These are phyloP conservation scores for Priocnemis perturbator DNA, from an alignment of 2,888 invertebrate genomes.

Conservation along the genomic window DNA sequence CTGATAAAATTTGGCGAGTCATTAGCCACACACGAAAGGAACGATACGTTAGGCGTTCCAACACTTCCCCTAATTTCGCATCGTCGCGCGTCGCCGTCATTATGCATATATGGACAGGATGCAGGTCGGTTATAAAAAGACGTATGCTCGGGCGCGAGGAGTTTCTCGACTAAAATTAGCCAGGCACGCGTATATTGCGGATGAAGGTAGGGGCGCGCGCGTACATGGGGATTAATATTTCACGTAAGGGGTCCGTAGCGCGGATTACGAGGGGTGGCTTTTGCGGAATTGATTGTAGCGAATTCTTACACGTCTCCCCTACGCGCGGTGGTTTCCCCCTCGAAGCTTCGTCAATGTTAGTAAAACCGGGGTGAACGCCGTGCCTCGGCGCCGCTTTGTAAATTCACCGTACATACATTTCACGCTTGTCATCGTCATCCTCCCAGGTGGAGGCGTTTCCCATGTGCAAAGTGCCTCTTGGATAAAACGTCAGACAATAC, in stretches of 20 bases:
- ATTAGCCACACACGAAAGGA: slow-evolving; percentile 13
- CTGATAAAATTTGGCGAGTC: too few relatives aligned
- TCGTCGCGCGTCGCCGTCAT: slow-evolving; percentile 27
- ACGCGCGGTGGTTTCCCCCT: slow-evolving; percentile 23
- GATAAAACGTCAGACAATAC: too few relatives aligned
- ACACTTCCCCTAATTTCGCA: slow-evolving; percentile 24
- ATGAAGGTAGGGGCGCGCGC: slow-evolving; percentile 28
- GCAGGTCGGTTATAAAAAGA: slow-evolving; percentile 43
- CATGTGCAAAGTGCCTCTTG: slow-evolving; percentile 31
- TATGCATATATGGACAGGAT: slow-evolving; percentile 32
- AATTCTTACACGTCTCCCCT: slow-evolving; percentile 54
- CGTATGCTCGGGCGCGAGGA: slow-evolving; percentile 15
- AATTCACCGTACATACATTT: slow-evolving; percentile 13
- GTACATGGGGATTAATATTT: slow-evolving; percentile 48
- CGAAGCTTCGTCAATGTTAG: slow-evolving; percentile 38
- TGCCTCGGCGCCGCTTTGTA: slow-evolving; percentile 10
- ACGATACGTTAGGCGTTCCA: slow-evolving; percentile 17
- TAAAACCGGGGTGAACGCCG: slow-evolving; percentile 45
- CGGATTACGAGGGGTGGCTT: slow-evolving; percentile 50
- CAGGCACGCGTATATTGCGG: slow-evolving; percentile 21
- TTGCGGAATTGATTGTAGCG: slow-evolving; percentile 54
- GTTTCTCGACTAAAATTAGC: slow-evolving; percentile 12
- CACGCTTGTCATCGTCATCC: slow-evolving; percentile 14
- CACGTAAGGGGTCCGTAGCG: slow-evolving; percentile 46
- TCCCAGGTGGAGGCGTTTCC: neutral